Evolutionary conservation across 1,140 invertebrate genomes (phyloP), one percentile per base, ranked within the genome.

Genomic region (Chrysoperla carnea): DNA sequence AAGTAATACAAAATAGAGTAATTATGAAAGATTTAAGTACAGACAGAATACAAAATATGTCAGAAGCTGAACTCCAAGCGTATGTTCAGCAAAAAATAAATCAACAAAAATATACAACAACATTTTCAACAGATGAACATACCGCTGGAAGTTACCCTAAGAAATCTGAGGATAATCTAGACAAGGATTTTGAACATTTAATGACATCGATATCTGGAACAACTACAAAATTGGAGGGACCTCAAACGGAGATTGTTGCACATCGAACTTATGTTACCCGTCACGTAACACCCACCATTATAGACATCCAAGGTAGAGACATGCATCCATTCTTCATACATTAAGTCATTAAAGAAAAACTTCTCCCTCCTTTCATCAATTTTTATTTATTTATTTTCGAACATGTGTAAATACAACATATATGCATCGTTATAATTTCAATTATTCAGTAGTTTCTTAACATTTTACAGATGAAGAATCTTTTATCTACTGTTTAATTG

Each of bases 1-100:
- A 61, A 41, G 59, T 69, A 5, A 59, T 70, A 9, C 66, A 69
- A 51, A 63, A 59, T 48, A 53, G 66, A 28, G 57, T 67, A 45
- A 59, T 72, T 27, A 50, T 70, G 9, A 51, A 53, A 46, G 53
- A 58, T 39, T 55, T 55, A 43, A 50, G 53, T 31, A 44, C 52
- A 46, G 45, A 45, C 39, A 47, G 53, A 36, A 47, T 41, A 49
- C 37, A 40, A 38, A 45, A 15, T 44, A 51, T 55, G 11, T 39
- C 48, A n/a, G 49, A 48, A 15, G 14, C 46, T 36, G 52, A 57
- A 36, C 36, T 58, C 8, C 50, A 56, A 36, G 41, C 50, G 45
- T 55, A 52, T 43, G 45, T 55, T 13, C 50, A 46, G 42, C 40
- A 43, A 31, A 36, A 45, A 28, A 48, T 41, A 39, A 42, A 43